Evolutionary conservation across 2,113 vertebrate species (phyloP), one percentile per base, ranked within the genome.

Genomic region (Cinclus cinclus): DNA sequence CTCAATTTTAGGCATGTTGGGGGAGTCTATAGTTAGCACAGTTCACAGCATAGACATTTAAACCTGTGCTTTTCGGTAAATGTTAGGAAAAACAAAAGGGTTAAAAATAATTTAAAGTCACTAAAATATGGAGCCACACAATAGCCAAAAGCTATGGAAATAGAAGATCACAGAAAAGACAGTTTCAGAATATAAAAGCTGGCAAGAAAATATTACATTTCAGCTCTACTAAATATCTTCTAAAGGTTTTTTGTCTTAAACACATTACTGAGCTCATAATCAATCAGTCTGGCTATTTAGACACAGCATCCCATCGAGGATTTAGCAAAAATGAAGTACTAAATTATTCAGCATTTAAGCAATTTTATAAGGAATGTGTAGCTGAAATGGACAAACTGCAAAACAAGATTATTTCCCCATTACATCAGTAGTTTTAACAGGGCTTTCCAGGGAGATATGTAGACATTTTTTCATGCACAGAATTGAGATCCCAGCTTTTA

Each of bases 311-410:
- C 47, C 80, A 84, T 19, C 0, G 89, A 91, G 62, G 41, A 83
- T 46, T 87, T 91, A 76, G 83, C 53, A 94, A 84, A 95, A 96
- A 82, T 73, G 35, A 87, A 79, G 74, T 46, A 85, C 56, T 92
- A 73, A 92, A 87, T 95, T 89, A 94, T 94, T 97, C 94, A 95
- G 41, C 33, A 64, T 68, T 87, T 89, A 75, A 92, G 53, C 49
- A 91, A 6, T 58, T 0, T 2, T 46, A 49, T 50, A 71, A 95
- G 41, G 81, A 91, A 73, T 64, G 73, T 2, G 10, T 15, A 85
- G 50, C 79, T 89, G 64, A 13, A 76, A 71, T 89, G 69, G 58
- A 84, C 44, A 78, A 78, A 74, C 24, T 68, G 49, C 60, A 78
- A 64, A 89, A 21, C 31, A 70, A 70, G 47, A 74, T 19, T 27